Evolutionary conservation across 2,113 vertebrate species (phyloP).

Genomic region (Chaetops frenatus): DNA sequence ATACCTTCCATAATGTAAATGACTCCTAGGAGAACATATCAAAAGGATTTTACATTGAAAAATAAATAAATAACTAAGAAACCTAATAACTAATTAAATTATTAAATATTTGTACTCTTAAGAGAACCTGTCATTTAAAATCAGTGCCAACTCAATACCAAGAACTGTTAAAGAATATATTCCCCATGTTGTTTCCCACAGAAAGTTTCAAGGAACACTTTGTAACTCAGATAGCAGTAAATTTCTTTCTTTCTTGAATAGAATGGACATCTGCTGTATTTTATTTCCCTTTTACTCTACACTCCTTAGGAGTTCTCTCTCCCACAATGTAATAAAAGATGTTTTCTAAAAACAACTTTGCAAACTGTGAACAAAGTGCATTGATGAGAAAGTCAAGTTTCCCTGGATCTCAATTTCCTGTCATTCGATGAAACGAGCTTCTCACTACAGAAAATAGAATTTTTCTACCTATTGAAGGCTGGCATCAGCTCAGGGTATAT

Average conservation of each 20-base stretch:
- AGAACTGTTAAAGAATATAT: background rate
- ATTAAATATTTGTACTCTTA: background rate
- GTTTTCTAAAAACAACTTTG: background rate
- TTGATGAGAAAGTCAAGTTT: background rate
- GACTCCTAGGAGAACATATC: background rate
- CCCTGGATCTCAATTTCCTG: background rate
- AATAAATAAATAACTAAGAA: background rate
- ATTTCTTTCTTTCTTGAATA: background rate
- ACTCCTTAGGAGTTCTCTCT: background rate
- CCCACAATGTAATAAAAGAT: background rate
- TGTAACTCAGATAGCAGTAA: background rate
- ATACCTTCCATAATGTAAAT: background rate
- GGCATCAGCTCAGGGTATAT: accelerated
- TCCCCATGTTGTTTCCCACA: background rate
- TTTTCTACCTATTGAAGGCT: background rate
- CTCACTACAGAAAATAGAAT: background rate
- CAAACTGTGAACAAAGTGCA: background rate
- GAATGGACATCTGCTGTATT: background rate
- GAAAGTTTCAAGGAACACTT: background rate
- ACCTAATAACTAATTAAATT: background rate
- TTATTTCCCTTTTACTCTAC: background rate
- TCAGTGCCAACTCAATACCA: background rate
- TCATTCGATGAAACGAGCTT: background rate
- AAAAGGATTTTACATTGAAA: background rate
- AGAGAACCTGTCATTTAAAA: background rate